These are phyloP conservation scores for Urocynchramus pylzowi DNA, from an alignment of 2,113 vertebrate species.

Conservation along the genomic window DNA sequence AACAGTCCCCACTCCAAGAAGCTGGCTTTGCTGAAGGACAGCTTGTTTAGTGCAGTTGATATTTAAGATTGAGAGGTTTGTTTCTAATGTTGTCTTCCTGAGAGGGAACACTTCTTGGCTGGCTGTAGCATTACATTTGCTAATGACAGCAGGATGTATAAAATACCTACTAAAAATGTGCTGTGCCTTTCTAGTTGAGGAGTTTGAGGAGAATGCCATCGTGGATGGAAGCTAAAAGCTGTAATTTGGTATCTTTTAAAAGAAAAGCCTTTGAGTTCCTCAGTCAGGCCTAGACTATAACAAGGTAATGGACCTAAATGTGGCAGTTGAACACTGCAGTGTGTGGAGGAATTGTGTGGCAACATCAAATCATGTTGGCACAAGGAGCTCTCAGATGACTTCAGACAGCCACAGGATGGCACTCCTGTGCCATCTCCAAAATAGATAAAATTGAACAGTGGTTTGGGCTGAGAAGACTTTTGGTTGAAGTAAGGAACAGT, in stretches of 20 bases:
- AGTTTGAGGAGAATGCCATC: not conserved
- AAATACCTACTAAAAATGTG: not conserved
- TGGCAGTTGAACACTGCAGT: not conserved
- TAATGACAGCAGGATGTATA: not conserved
- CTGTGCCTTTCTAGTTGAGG: not conserved
- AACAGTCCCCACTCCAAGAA: not conserved
- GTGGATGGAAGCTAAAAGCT: not conserved
- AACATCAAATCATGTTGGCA: accelerated
- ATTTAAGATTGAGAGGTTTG: not conserved
- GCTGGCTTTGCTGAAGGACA: not conserved
- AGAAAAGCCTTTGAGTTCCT: not conserved
- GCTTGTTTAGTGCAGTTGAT: not conserved
- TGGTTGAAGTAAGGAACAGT: not conserved
- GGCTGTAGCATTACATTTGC: not conserved
- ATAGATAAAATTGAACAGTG: not conserved
- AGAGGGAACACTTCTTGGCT: not conserved
- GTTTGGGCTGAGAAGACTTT: not conserved
- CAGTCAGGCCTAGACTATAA: not conserved
- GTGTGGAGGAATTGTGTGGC: not conserved
- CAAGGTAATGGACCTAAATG: not conserved
- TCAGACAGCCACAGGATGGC: conserved; percentile 42
- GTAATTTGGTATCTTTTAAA: not conserved
- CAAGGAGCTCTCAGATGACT: not conserved
- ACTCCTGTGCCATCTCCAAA: not conserved
- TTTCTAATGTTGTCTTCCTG: not conserved